phyloP scores from a whole-genome alignment of 1,140 invertebrate genomes.

The Microplitis mediator region DNA sequence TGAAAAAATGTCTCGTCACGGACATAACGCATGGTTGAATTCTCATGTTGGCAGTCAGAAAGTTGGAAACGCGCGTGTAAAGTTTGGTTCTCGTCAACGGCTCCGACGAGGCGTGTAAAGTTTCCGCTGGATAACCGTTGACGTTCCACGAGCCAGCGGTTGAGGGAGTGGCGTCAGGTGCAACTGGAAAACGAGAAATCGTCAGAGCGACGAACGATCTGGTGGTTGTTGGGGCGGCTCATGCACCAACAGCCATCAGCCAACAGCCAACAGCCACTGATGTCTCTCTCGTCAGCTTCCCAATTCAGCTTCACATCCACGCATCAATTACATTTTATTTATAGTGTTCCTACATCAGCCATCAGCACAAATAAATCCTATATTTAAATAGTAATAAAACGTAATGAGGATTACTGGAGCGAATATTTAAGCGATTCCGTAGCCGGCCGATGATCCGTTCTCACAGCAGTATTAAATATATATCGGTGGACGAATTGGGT shows the following conservation, averaged over 20 bases:
- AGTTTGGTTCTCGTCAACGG: constrained; percentile 27
- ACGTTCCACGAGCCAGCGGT: not conserved
- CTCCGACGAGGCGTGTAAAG: constrained; percentile 24
- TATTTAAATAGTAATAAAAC: too few relatives aligned
- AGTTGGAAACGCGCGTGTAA: constrained; percentile 22
- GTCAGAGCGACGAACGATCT: constrained; percentile 22
- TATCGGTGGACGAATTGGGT: not conserved
- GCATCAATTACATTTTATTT: too few relatives aligned
- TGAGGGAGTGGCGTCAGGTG: constrained; percentile 20
- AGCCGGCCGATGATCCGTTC: too few relatives aligned
- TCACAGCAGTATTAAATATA: not conserved
- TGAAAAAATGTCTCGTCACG: constrained; percentile 17
- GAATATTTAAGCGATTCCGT: too few relatives aligned
- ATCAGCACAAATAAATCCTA: too few relatives aligned
- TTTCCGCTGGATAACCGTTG: constrained; percentile 29
- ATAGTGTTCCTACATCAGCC: too few relatives aligned
- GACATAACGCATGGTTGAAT: constrained; percentile 15
- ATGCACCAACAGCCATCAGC: not conserved
- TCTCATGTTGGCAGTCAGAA: constrained; percentile 14
- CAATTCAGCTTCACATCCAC: too few relatives aligned
- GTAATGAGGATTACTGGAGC: too few relatives aligned
- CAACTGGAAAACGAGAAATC: constrained; percentile 26
- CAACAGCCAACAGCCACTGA: too few relatives aligned
- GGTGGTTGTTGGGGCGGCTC: not conserved
- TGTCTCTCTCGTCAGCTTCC: too few relatives aligned